Percentiles rank a stretch among this genome's conserved stretches.
These are phyloP conservation scores for Eucidaris tribuloides DNA, from an alignment of 35 echinoderm and acorn worm genomes.

Conservation along the genomic window DNA sequence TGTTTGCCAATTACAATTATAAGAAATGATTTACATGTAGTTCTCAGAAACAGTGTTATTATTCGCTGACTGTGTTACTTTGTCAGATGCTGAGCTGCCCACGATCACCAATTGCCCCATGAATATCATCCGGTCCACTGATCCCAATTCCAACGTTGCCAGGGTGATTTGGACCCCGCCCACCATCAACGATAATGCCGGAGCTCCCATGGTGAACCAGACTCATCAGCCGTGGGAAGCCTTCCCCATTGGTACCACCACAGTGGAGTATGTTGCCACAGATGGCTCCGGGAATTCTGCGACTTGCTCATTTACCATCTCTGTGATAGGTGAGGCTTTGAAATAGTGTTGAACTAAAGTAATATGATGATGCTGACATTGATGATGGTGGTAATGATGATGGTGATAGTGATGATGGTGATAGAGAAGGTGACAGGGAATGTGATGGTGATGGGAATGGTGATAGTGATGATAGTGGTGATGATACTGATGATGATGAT, in stretches of 20 bases:
- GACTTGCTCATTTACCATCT: constrained; percentile 17
- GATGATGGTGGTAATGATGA: too few relatives aligned
- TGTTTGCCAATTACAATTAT: too few relatives aligned
- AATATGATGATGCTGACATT: too few relatives aligned
- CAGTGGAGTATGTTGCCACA: constrained; percentile 19
- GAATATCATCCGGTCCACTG: constrained; percentile 11
- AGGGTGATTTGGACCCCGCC: constrained; percentile 46
- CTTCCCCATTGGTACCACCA: constrained; percentile 21
- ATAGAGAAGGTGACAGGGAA: too few relatives aligned
- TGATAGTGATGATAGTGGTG: too few relatives aligned
- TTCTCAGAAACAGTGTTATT: too few relatives aligned
- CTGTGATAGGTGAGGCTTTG: constrained; percentile 37
- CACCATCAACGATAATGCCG: constrained; percentile 36
- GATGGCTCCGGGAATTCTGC: constrained; percentile 15
- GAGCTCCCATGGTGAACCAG: not conserved
- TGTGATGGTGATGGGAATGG: too few relatives aligned
- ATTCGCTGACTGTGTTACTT: too few relatives aligned
- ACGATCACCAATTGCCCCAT: constrained; percentile 41
- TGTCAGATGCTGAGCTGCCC: constrained; percentile 25
- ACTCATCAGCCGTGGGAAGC: not conserved
- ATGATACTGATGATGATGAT: too few relatives aligned
- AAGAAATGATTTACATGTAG: too few relatives aligned
- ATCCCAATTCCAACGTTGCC: not conserved
- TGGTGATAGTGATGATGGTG: too few relatives aligned
- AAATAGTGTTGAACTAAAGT: too few relatives aligned